Conservation (phyloP, 2,113 vertebrate genomes). For the Ondatra zibethicus region DNA sequence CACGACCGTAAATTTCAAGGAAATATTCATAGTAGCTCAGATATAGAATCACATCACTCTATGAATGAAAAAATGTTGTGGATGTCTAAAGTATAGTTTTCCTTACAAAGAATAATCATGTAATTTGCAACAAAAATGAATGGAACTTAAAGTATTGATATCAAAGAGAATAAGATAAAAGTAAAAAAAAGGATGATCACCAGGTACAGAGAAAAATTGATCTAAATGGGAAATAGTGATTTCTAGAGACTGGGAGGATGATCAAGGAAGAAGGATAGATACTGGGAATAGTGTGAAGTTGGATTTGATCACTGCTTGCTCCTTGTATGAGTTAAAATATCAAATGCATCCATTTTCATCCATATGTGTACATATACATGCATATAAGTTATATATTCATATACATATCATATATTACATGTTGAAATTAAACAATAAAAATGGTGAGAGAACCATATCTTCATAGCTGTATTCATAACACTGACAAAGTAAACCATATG, state of each 20-base stretch:
- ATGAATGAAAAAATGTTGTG: no score
- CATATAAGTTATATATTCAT: background rate
- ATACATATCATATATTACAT: background rate
- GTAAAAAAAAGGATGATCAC: background rate
- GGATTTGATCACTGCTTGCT: background rate
- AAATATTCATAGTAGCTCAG: background rate
- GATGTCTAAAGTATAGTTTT: background rate
- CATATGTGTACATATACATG: background rate
- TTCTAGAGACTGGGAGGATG: background rate
- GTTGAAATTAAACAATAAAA: background rate
- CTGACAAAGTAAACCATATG: background rate
- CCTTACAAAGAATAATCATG: background rate
- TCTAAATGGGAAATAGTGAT: background rate
- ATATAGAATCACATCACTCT: no score
- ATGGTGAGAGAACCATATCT: background rate
- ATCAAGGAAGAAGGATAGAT: no score
- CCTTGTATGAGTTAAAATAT: background rate
- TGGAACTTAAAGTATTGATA: background rate
- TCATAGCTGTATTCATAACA: background rate
- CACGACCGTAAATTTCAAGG: background rate
- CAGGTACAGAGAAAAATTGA: background rate
- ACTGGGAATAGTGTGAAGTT: fast-evolving
- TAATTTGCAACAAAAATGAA: background rate
- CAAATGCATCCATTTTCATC: background rate
- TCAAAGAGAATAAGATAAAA: background rate